Base-by-base conservation (phyloP, 2,888 invertebrate genomes). In the Epinotia ramella region DNA sequence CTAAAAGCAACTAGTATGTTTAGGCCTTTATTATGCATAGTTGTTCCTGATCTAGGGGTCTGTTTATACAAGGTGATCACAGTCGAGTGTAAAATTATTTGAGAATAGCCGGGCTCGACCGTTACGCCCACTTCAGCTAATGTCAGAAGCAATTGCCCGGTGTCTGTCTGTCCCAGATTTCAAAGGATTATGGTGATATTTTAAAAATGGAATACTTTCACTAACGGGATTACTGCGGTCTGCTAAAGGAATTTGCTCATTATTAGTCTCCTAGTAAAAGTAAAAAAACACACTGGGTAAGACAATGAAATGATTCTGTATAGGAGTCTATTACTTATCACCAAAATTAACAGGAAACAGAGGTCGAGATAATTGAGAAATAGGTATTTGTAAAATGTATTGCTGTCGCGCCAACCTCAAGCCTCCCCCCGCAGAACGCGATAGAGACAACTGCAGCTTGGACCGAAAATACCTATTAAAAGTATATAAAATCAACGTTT, bases 81-180 rank as follows among this genome's bases (percentile, higher is more conserved):
- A 9, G 40, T 9, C 7, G 49, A 49, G 49, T 5, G 49, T 5
- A 13, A 49, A 13, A 49, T 49, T 3, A 16, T 49, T 49, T 6
- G 9, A 40, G 40, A 49, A 49, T 16, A 13, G 13, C 13, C 49
- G 16, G 13, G 49, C 16, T 49, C 16, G 49, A 49, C 16, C 28
- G 24, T 18, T 44, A 59, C 72, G 59, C 73, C 73, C 60, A 73
- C 66, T 33, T 7, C 33, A 20, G 49, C 44, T 49, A 40, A 73
- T 49, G 72, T 59, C 16, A 6, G 13, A 72, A 40, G 64, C 33
- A 73, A 59, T 56, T 72, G 65, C 65, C 65, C 65, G n/a, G 59
- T 40, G 67, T 56, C 20, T 24, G 57, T 57, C 24, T 68, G 59
- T 1, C 59, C 68, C n/a, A 69, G 24, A 59, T 69, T 9, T 65